Evolutionary conservation across 2,888 invertebrate genomes (phyloP).

Genomic region (Anodontia alba): DNA sequence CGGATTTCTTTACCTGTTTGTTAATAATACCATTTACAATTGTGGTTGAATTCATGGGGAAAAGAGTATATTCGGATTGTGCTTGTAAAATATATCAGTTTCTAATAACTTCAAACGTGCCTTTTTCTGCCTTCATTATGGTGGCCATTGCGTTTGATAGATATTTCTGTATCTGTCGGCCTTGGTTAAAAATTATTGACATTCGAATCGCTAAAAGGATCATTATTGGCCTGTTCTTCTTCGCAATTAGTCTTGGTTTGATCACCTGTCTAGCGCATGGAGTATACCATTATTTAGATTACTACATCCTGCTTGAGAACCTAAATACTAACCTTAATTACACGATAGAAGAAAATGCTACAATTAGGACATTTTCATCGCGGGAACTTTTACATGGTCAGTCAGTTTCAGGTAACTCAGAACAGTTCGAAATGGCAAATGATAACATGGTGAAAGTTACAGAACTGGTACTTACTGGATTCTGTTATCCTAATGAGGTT

Average conservation of each 20-base stretch:
- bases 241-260: conserved; percentile 48
- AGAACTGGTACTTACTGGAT: conserved; percentile 38
- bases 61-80: conserved; percentile 70
- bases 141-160: conserved; percentile 82
- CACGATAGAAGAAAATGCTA: conserved; percentile 2
- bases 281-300: conserved; percentile 47
- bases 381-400: not conserved
- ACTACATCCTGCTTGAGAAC: not conserved
- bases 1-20: conserved; percentile 80
- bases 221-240: conserved; percentile 45
- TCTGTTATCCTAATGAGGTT: conserved; percentile 59
- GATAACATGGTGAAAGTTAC: not conserved
- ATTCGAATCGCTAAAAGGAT: conserved; percentile 50
- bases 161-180: conserved; percentile 82
- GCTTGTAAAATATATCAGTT: conserved; percentile 80
- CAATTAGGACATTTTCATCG: not conserved
- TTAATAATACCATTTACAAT: conserved; percentile 81
- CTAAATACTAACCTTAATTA: not conserved
- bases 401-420: not conserved
- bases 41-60: conserved; percentile 76
- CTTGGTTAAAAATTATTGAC: conserved; percentile 64
- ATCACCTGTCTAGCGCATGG: conserved; percentile 58
- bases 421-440: not conserved
- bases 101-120: conserved; percentile 78
- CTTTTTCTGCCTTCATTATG: conserved; percentile 81